phyloP scores from a whole-genome alignment of 2,888 invertebrate species.

The Cylindroiulus punctatus region DNA sequence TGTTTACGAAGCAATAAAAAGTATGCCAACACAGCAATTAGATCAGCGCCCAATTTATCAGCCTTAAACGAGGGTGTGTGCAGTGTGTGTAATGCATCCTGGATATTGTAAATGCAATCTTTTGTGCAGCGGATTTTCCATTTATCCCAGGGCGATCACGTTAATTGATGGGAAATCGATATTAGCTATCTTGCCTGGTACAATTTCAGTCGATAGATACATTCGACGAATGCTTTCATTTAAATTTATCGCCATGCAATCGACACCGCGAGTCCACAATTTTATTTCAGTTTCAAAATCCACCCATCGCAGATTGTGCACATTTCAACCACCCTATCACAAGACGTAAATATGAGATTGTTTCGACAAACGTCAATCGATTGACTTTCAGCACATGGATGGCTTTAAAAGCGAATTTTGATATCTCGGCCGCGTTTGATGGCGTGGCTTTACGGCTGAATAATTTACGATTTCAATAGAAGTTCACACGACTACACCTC shows the following conservation, averaged over 20 bases:
- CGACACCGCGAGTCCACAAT: background rate
- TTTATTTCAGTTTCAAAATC: background rate
- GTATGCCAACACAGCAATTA: slow-evolving; percentile 41
- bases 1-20: slow-evolving; percentile 39
- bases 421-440: background rate
- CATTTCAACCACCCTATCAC: background rate
- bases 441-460: background rate
- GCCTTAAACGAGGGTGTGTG: background rate
- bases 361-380: background rate
- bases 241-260: background rate
- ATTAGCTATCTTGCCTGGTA: background rate
- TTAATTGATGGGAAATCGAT: slow-evolving; percentile 45
- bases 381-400: background rate
- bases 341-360: background rate
- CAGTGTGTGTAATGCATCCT: background rate
- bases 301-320: background rate
- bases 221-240: background rate
- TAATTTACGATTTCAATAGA: background rate
- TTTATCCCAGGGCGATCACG: slow-evolving; percentile 1
- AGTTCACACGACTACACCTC: slow-evolving; percentile 12
- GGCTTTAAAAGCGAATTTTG: background rate
- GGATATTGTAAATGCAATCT: slow-evolving; percentile 14
- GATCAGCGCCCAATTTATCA: slow-evolving; percentile 17
- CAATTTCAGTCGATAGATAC: background rate
- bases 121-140: background rate